phyloP scores from a whole-genome alignment of 2,113 vertebrate species.

The Naja naja region DNA sequence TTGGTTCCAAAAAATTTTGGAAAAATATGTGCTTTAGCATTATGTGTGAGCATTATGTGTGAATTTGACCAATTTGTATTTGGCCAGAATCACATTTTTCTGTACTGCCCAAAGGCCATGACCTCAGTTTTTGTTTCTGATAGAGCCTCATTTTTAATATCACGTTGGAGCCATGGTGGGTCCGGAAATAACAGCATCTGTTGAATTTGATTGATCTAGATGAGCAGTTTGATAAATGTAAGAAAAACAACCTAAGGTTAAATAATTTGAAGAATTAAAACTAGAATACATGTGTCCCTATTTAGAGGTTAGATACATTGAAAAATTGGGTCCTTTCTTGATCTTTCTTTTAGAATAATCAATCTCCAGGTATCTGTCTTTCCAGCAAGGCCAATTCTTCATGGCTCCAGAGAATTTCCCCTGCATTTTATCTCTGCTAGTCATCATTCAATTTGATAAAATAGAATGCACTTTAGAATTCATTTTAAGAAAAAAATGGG shows the following conservation, averaged over 20 bases:
- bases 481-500: neutral
- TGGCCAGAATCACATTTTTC: neutral
- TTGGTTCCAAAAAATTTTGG: neutral
- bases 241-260: neutral
- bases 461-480: neutral
- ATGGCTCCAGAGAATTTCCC: neutral
- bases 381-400: neutral
- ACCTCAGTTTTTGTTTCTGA: neutral
- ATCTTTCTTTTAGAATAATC: neutral
- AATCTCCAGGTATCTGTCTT: neutral
- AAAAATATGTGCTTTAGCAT: neutral
- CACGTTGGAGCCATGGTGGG: neutral
- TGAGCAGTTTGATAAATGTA: neutral
- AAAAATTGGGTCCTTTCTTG: neutral
- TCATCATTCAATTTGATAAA: neutral
- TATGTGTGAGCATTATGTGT: neutral
- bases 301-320: neutral
- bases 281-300: neutral
- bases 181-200: neutral
- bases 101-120: neutral
- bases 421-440: neutral
- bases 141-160: neutral
- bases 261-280: neutral
- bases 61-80: neutral
- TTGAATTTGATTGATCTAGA: neutral